Base-by-base conservation (phyloP, 64 coral and sea anemone genomes). In the Montipora foliosa region DNA sequence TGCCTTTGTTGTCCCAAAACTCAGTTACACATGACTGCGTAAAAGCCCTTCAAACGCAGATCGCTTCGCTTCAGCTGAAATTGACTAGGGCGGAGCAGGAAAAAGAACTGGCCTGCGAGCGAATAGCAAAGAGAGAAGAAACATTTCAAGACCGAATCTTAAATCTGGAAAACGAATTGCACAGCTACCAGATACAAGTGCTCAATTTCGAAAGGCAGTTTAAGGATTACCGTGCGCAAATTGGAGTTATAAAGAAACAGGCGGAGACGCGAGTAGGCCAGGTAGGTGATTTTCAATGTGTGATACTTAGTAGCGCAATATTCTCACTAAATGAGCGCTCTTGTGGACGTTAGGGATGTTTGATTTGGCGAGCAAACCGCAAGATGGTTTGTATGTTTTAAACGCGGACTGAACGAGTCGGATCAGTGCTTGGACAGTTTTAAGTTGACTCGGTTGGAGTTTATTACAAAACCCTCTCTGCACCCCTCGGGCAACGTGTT, bases 161-260 rank as follows among this genome's bases (percentile, higher is more conserved):
- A 76, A 94, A 96, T 92, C 89, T 99, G 72, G 98, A 99, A 88
- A 96, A 94, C 87, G 95, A 99, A 74, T 85, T 99, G 62, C 94
- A 96, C 64, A 83, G 92, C 57, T 99, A 99, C 85, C 95, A 99
- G 55, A 93, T 94, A 78, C 98, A 96, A 87, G 95, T 95, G 44
- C 91, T 99, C 47, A 99, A 99, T 93, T 96, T 96, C 89, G 98
- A 99, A 96, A 92, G 98, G 84, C 92, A 92, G 76, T 94, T 96
- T 62, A 92, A 90, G 61, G 98, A 99, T 75, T 96, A 99, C 69
- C 98, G 98, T 13, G 95, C 95, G 51, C 98, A 99, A 90, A 90
- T 96, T 73, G 95, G 89, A 9, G 93, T 92, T 92, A 91, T 94
- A 37, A 89, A 96, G 84, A 99, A 96, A 76, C 89, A 94, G 47